A percentile compares a stretch with the other conserved stretches of the same genome.
Evolutionary conservation across 2,113 vertebrate species (phyloP).

Genomic region (Odobenus rosmarus): DNA sequence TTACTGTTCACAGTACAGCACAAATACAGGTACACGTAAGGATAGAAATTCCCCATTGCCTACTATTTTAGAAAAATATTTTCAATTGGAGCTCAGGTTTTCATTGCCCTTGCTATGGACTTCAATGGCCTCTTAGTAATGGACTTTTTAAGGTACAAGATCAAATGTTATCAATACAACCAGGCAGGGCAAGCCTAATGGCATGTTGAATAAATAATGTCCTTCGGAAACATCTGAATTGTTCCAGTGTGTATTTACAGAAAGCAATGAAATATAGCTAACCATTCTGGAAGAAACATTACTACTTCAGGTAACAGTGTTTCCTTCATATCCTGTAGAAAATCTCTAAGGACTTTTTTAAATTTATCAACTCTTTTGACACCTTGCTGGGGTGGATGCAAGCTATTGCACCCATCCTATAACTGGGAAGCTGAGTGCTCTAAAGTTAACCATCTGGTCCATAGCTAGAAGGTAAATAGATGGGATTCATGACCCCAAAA

Average conservation of each 20-base stretch:
- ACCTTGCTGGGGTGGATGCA: not conserved
- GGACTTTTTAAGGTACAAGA: conserved; percentile 49
- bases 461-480: not conserved
- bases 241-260: conserved; percentile 59
- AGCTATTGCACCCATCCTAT: not conserved
- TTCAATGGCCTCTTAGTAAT: conserved; percentile 35
- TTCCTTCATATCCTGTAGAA: conserved; percentile 52
- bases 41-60: not conserved
- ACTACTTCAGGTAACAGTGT: conserved; percentile 37
- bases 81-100: conserved; percentile 53
- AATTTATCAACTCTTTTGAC: conserved; percentile 26
- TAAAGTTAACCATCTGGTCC: not conserved
- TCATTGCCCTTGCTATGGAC: conserved; percentile 24
- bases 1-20: conserved; percentile 1
- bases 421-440: conserved; percentile 2
- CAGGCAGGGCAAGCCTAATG: conserved; percentile 11
- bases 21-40: conserved; percentile 2
- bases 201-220: conserved; percentile 65
- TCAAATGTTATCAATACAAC: conserved; percentile 65
- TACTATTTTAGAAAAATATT: conserved; percentile 50
- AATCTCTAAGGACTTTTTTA: conserved; percentile 55
- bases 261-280: conserved; percentile 57
- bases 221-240: conserved; percentile 54
- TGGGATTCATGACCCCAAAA: not conserved
- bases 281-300: conserved; percentile 27